A percentile compares a stretch with the other conserved stretches of the same genome.
Evolutionary conservation across 2,113 vertebrate genomes (phyloP).

Genomic region (Paradoxurus hermaphroditus): DNA sequence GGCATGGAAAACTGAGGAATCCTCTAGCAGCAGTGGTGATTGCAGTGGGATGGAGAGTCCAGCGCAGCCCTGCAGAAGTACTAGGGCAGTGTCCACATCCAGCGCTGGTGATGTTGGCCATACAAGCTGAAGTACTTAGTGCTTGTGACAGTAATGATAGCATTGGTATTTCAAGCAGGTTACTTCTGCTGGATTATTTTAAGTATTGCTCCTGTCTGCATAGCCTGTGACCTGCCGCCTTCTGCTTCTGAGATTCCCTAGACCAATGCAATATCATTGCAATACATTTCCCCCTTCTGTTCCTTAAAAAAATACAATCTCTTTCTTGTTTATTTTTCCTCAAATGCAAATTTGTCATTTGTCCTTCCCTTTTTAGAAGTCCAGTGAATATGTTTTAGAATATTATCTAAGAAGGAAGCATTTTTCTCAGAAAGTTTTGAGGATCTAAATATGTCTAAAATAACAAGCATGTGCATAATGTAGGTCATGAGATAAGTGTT

Average conservation of each 20-base stretch:
- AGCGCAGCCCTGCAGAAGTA: background rate
- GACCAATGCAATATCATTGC: background rate
- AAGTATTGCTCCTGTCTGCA: background rate
- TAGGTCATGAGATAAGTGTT: background rate
- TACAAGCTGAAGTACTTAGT: too few relatives aligned
- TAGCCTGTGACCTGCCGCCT: background rate
- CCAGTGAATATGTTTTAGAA: background rate
- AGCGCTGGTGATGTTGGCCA: background rate
- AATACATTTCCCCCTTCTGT: background rate
- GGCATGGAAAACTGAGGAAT: background rate
- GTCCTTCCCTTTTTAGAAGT: background rate
- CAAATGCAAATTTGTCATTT: background rate
- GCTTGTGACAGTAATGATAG: background rate
- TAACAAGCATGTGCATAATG: background rate
- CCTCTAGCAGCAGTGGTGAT: background rate
- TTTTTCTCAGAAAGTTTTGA: background rate
- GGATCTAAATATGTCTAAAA: background rate
- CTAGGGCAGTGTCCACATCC: background rate
- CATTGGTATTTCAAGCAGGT: background rate
- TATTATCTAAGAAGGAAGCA: background rate
- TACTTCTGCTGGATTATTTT: background rate
- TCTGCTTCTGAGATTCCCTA: background rate
- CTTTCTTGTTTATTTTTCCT: background rate
- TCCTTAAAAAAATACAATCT: background rate
- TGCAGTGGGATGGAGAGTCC: background rate